phyloP scores from a whole-genome alignment of 2,888 invertebrate genomes.

The Salticus scenicus region DNA sequence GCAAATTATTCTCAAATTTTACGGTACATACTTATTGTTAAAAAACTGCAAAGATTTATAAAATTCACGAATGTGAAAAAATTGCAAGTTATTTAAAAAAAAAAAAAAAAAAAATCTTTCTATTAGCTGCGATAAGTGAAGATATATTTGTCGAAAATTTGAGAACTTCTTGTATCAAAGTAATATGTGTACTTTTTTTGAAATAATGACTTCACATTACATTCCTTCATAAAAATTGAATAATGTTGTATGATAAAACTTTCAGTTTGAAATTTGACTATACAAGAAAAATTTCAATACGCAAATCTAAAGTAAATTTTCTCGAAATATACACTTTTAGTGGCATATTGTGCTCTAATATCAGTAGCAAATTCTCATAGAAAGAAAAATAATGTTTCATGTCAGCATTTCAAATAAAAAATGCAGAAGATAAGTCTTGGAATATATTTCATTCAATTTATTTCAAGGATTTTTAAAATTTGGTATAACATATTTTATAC shows the following conservation, averaged over 20 bases:
- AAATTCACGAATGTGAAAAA: too few relatives aligned
- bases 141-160: conserved; percentile 1
- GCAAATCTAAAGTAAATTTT: neutral
- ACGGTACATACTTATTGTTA: too few relatives aligned
- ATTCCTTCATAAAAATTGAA: neutral
- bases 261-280: neutral
- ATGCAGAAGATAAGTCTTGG: neutral
- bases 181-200: neutral
- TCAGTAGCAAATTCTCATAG: neutral
- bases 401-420: neutral
- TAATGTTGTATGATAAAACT: neutral
- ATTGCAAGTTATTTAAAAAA: too few relatives aligned
- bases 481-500: too few relatives aligned
- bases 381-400: neutral
- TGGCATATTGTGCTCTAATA: neutral
- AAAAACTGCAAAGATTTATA: too few relatives aligned
- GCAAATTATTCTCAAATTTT: too few relatives aligned
- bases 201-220: conserved; percentile 4
- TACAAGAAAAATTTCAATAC: neutral
- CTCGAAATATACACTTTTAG: neutral
- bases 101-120: too few relatives aligned
- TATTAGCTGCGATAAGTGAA: too few relatives aligned
- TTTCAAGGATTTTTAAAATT: too few relatives aligned
- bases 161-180: neutral
- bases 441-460: too few relatives aligned